Base-by-base conservation (phyloP, 53 echinoderm and acorn worm species). In the Hippasteria phrygiana region DNA sequence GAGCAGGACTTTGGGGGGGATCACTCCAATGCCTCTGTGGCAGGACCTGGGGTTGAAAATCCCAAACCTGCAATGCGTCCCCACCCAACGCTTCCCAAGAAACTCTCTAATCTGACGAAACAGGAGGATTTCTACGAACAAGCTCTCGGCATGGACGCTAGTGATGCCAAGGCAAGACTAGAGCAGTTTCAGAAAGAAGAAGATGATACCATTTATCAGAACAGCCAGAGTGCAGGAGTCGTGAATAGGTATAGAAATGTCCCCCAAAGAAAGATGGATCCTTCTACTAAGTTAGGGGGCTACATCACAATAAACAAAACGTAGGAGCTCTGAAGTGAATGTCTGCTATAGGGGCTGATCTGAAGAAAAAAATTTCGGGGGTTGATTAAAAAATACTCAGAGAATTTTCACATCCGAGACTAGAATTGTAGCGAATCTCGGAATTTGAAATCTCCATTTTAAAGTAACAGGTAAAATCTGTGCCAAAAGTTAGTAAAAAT, bases 1-100 rank as follows among this genome's bases (percentile, higher is more conserved):
- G 74, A 74, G 74, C 43, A 3, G 2, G 74, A 74, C 32, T 74
- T 74, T 27, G 74, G 74, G n/a, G 45, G 43, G 4, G 74, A 74
- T 18, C 43, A 75, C 75, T 48, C 75, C 75, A 72, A 72, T 31
- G 66, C 41, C 0, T 5, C 12, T 1, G 35, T 2, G 20, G 41
- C 39, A 9, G 72, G 11, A 5, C n/a, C 17, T 0, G 9, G 5
- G n/a, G 42, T 18, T 42, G 20, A 24, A 18, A 37, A 5, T 1
- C 72, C 20, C 72, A 41, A 17, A 16, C 40, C 72, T 1, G 35
- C 72, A 20, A 12, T 10, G 4, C 72, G 39, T 10, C 42, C 72
- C 3, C 72, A 40, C 1, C 72, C 72, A 4, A n/a, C 72, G 12
- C 42, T 72, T 5, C 72, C 69, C 0, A 67, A 67, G 69, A 67